Evolutionary conservation across 1,140 invertebrate genomes (phyloP).

Genomic region (Trachymyrmex septentrionalis): DNA sequence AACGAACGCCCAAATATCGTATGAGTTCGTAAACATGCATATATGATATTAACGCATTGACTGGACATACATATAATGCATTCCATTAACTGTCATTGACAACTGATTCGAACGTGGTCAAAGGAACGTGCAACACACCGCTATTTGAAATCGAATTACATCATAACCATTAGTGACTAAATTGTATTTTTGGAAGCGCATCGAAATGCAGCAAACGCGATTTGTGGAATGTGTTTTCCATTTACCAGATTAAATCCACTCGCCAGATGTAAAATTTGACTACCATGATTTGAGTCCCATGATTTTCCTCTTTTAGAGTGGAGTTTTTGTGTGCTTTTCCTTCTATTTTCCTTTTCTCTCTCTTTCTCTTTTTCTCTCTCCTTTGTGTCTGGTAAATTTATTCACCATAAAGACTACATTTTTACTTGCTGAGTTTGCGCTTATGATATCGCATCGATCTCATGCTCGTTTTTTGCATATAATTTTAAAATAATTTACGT

Average conservation of each 20-base stretch:
- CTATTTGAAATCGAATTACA: constrained; percentile 37
- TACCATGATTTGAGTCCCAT: constrained; percentile 3
- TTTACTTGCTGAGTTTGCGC: constrained; percentile 17
- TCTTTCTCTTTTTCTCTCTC: not conserved
- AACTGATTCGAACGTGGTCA: constrained; percentile 34
- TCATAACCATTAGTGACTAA: constrained; percentile 43
- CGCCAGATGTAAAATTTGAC: constrained; percentile 38
- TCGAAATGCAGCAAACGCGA: not conserved
- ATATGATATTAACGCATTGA: not conserved
- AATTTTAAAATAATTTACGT: constrained; percentile 31
- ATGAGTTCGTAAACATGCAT: constrained; percentile 5
- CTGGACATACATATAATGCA: not conserved
- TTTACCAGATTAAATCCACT: constrained; percentile 49
- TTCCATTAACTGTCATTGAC: constrained; percentile 32
- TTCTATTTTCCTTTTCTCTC: not conserved
- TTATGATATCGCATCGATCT: not conserved
- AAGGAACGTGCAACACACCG: constrained; percentile 11
- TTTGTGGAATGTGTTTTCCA: constrained; percentile 53
- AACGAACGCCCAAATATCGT: constrained; percentile 11
- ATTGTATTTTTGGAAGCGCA: constrained; percentile 38
- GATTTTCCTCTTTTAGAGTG: not conserved
- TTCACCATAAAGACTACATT: constrained; percentile 30
- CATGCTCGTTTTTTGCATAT: not conserved
- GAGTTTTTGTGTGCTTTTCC: not conserved
- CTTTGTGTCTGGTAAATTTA: not conserved